Percentiles rank a stretch among this genome's conserved stretches.
phyloP scores from a whole-genome alignment of 2,888 invertebrate genomes.

The Platycnemis pennipes region DNA sequence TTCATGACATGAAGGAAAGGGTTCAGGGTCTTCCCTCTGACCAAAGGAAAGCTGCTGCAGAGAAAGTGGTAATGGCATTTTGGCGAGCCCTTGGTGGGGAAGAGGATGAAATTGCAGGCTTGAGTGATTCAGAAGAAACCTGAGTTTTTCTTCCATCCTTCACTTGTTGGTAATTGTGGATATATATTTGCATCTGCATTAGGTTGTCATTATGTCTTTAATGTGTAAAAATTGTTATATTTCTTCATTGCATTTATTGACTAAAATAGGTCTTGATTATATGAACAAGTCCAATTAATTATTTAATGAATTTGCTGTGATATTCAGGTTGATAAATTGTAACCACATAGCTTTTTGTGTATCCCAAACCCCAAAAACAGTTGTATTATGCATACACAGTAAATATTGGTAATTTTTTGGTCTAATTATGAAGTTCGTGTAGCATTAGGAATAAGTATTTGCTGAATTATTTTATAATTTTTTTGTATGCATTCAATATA shows the following conservation, averaged over 20 bases:
- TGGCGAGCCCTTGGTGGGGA: slow-evolving; percentile 89
- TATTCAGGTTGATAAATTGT: background rate
- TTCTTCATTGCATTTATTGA: background rate
- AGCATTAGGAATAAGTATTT: background rate
- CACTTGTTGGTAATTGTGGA: background rate
- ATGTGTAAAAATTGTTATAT: background rate
- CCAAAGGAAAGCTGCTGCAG: slow-evolving; percentile 85
- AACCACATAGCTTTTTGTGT: background rate
- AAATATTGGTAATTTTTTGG: background rate
- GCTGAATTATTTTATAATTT: background rate
- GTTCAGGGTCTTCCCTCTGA: slow-evolving; percentile 83
- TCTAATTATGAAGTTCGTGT: background rate
- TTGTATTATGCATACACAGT: background rate
- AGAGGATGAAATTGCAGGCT: slow-evolving; percentile 83
- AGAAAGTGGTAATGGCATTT: slow-evolving; percentile 87
- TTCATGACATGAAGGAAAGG: slow-evolving; percentile 86
- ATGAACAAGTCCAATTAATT: background rate
- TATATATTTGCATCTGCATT: background rate
- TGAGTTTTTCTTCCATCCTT: background rate
- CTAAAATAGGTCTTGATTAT: background rate
- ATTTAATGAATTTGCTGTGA: background rate
- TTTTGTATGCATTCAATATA: too few relatives aligned
- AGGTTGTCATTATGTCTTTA: background rate
- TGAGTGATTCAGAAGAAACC: slow-evolving; percentile 74
- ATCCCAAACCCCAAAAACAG: background rate